Base-by-base conservation (phyloP, 2,113 vertebrate genomes). In the Calyptomena viridis region DNA sequence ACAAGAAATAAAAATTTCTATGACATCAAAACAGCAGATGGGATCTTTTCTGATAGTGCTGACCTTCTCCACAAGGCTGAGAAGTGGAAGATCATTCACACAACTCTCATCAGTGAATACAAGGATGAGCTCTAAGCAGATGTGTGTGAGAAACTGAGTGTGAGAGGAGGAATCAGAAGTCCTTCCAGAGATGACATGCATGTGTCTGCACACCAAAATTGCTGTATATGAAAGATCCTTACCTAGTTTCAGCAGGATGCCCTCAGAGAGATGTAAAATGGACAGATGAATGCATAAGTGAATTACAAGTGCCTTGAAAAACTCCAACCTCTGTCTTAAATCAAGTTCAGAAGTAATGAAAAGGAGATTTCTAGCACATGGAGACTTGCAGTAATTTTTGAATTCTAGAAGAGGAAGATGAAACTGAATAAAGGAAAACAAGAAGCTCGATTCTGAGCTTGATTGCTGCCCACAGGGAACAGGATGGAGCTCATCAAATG, bases 381-480 rank as follows among this genome's bases (percentile, higher is more conserved):
- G 50, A 78, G 24, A 55, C 23, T 33, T 58, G 52, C 19, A 52
- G 35, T 40, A 50, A 84, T 71, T 68, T 90, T 31, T 84, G 66
- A 84, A 59, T 72, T 78, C 66, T 31, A 31, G 52, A 81, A 68
- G 52, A 63, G 39, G 71, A 53, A 75, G 74, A 78, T 79, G 60
- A 92, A 92, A 89, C 28, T 31, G 56, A 77, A 79, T 64, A 68
- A 89, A 94, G 73, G 59, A 78, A 87, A 92, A 60, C 56, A 83
- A 66, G 14, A 50, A 91, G 66, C 47, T 92, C 5, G 0, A 12
- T 72, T 82, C 40, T 46, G 52, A 87, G 69, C 33, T 10, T 93
- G 90, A 95, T 91, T 90, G 72, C 88, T 94, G 83, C 76, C 87
- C 79, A 59, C 63, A 8, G 79, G 85, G 92, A 87, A 59, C 1